A percentile compares a stretch with the other conserved stretches of the same genome.
These are phyloP conservation scores for Dromas ardeola DNA, from an alignment of 2,113 vertebrate genomes.

Conservation along the genomic window DNA sequence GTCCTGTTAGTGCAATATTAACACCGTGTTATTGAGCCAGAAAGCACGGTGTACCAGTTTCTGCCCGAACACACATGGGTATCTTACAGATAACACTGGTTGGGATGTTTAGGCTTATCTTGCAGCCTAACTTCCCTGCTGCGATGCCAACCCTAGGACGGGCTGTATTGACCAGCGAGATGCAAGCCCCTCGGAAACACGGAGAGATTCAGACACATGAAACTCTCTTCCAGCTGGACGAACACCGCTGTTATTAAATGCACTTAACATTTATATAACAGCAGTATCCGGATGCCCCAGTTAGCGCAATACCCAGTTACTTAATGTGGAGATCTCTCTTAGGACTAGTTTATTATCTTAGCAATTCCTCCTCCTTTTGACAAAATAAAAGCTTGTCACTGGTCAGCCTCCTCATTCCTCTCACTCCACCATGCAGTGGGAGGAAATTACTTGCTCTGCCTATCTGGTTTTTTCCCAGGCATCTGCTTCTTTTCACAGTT, in stretches of 20 bases:
- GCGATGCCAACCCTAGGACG: not conserved
- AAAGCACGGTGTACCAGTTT: not conserved
- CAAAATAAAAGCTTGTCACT: not conserved
- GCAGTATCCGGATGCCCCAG: not conserved
- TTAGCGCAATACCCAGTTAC: not conserved
- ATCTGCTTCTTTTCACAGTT: not conserved
- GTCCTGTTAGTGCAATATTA: not conserved
- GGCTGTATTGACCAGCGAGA: not conserved
- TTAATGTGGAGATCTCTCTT: not conserved
- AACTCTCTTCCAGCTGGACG: not conserved
- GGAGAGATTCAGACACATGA: not conserved
- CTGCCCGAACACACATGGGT: fast-evolving
- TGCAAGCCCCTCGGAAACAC: not conserved
- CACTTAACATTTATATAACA: not conserved
- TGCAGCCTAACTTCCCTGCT: not conserved
- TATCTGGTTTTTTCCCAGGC: not conserved
- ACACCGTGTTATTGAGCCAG: not conserved
- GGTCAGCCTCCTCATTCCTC: not conserved
- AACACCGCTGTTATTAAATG: not conserved
- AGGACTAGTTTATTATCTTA: not conserved
- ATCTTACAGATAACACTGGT: not conserved
- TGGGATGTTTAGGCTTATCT: not conserved
- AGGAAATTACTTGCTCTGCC: not conserved
- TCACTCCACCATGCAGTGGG: not conserved
- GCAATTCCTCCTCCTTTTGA: not conserved